A percentile compares a stretch with the other conserved stretches of the same genome.
Evolutionary conservation across 2,797 vertebrate species (phyloP).

Genomic region (Bradypodion pumilum): DNA sequence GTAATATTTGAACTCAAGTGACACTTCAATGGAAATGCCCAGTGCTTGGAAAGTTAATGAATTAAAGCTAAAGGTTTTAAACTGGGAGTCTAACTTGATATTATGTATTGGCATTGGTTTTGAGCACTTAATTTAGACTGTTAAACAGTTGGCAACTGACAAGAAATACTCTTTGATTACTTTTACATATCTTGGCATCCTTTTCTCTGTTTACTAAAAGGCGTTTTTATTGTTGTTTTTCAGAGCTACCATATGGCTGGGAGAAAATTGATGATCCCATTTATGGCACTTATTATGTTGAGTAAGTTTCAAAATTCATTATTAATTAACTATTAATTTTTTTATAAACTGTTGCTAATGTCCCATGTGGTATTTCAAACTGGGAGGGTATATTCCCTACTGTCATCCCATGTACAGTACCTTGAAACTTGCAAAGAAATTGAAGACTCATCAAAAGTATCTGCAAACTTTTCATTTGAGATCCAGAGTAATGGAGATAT

Average conservation of each 20-base stretch:
- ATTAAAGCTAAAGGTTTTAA: too few species aligned
- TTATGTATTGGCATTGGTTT: conserved; percentile 55
- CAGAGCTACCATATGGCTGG: conserved; percentile 99
- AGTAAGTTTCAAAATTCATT: conserved; percentile 88
- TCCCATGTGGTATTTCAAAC: conserved; percentile 39
- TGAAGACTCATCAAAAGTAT: neutral
- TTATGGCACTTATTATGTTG: conserved; percentile 99
- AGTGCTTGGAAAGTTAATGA: too few species aligned
- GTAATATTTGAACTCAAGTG: too few species aligned
- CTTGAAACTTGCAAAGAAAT: conserved; percentile 43
- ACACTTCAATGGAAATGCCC: too few species aligned
- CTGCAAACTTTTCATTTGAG: conserved; percentile 7
- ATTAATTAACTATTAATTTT: conserved; percentile 74
- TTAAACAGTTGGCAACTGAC: conserved; percentile 33
- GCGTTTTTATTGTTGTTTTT: conserved; percentile 79
- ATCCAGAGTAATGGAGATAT: neutral
- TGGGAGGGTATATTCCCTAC: conserved; percentile 20
- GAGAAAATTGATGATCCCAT: conserved; percentile 99
- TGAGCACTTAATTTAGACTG: conserved; percentile 48
- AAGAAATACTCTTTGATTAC: conserved; percentile 50
- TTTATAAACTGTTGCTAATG: conserved; percentile 52
- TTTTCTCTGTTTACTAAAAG: conserved; percentile 71
- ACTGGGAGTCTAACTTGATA: too few species aligned
- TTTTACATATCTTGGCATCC: conserved; percentile 56
- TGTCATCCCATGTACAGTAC: conserved; percentile 41